Evolutionary conservation across 1,140 invertebrate species (phyloP), one percentile per base, ranked within the genome.

Genomic region (Penaeus chinensis): DNA sequence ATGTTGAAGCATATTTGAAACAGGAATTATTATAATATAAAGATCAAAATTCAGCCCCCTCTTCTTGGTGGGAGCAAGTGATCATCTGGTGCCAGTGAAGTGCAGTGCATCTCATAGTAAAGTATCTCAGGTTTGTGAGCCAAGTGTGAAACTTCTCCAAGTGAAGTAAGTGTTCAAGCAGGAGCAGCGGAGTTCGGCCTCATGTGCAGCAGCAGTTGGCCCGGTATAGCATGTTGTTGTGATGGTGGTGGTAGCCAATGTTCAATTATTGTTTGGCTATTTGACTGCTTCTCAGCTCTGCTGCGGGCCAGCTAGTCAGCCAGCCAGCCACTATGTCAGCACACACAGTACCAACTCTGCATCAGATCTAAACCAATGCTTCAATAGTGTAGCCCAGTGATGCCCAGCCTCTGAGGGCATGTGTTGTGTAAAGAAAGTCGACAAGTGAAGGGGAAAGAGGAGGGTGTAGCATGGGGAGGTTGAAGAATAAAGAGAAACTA

Each of bases 81-180:
- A 82, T 65, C 60, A 82, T 66, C n/a, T 82, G 61, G 80, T 82
- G 80, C 80, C 80, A 82, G 80, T 80, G 81, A 82, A 66, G 62
- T 74, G 82, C 65, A 71, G 82, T 83, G 82, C 82, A 83, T 83
- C 82, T 83, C 63, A 71, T 83, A 71, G 65, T 83, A 74, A 83
- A 83, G 69, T 83, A 60, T 83, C 82, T 83, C 82, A 74, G 82
- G 82, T 83, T 83, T 83, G 82, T 83, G 82, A 83, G 65, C 66
- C 27, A 74, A 71, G 65, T 74, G 42, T 83, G 42, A 24, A 82
- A 22, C 62, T 54, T 79, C 77, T 82, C 32, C 81, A 65, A 82
- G 81, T 82, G 78, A 80, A 80, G 78, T 82, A 82, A 65, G 65
- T 82, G 81, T 66, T 82, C 81, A 82, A 82, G 81, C 47, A 83